Conservation (phyloP, 2,888 invertebrate genomes). For the Chrysolina americana region DNA sequence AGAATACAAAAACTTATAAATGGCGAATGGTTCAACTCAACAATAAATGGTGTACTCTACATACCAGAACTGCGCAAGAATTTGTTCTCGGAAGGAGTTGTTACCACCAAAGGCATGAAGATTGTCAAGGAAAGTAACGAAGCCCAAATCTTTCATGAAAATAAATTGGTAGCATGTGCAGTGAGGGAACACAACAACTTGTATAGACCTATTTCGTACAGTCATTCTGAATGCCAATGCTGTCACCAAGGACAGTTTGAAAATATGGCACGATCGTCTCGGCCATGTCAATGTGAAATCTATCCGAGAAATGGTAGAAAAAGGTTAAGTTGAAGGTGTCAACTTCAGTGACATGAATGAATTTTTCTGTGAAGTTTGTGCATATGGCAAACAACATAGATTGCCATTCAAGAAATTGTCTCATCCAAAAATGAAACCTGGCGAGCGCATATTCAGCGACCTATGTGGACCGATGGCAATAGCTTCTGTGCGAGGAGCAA, state of each 20-base stretch:
- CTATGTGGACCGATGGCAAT: constrained; percentile 43
- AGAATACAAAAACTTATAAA: constrained; percentile 50
- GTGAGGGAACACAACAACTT: no score
- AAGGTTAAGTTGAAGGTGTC: not conserved
- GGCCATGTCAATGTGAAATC: not conserved
- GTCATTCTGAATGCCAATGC: no score
- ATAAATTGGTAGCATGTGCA: not conserved
- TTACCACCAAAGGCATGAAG: constrained; percentile 54
- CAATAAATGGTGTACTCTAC: constrained; percentile 56
- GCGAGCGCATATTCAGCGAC: constrained; percentile 42
- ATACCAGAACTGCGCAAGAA: constrained; percentile 60
- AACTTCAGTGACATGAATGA: not conserved
- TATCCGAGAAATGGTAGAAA: not conserved
- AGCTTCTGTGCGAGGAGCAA: constrained; percentile 37
- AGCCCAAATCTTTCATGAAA: not conserved
- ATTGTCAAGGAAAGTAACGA: constrained; percentile 32
- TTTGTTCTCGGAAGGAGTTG: constrained; percentile 63
- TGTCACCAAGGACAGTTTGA: not conserved
- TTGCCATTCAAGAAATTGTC: no score
- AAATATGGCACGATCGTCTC: not conserved
- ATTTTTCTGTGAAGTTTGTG: no score
- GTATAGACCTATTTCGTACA: no score
- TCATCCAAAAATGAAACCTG: constrained; percentile 18
- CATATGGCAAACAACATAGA: no score
- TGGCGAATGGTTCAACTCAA: constrained; percentile 51